Percentiles rank a stretch among this genome's conserved stretches.
Conservation (phyloP, 2,888 invertebrate species). For the Caenorhabditis imperialis region DNA sequence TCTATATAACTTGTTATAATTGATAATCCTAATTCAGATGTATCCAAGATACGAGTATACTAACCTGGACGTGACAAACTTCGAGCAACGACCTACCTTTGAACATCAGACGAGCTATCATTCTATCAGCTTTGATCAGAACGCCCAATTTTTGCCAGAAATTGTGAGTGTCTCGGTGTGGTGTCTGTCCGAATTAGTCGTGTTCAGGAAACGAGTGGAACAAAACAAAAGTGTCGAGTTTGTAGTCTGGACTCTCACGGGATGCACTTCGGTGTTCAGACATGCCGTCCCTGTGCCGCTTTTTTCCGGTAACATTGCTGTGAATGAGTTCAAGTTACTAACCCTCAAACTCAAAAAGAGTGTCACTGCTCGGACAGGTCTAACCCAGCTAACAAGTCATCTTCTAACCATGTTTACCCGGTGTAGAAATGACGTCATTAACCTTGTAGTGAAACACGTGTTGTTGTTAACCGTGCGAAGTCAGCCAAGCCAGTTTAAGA, state of each 20-base stretch:
- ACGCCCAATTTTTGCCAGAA: slow-evolving; percentile 20
- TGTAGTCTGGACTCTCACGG: slow-evolving; percentile 41
- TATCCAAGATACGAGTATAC: slow-evolving; percentile 43
- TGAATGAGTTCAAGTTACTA: too few relatives aligned
- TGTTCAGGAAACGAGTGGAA: not conserved
- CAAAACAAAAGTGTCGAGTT: slow-evolving; percentile 36
- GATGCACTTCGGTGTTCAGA: slow-evolving; percentile 48
- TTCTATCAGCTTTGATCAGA: slow-evolving; percentile 8
- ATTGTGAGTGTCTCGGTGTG: slow-evolving; percentile 8
- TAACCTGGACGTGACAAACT: slow-evolving; percentile 29
- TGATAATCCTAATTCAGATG: slow-evolving; percentile 22
- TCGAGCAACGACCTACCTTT: slow-evolving; percentile 12
- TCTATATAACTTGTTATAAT: too few relatives aligned
- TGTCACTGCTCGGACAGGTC: too few relatives aligned
- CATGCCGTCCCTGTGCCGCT: slow-evolving; percentile 49
- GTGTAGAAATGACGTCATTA: too few relatives aligned
- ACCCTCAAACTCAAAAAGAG: too few relatives aligned
- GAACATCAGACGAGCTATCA: slow-evolving; percentile 17
- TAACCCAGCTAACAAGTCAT: too few relatives aligned
- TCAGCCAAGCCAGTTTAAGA: too few relatives aligned
- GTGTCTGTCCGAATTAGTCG: not conserved
- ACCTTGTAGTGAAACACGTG: too few relatives aligned
- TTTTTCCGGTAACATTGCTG: slow-evolving; percentile 47
- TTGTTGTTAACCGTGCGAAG: too few relatives aligned
- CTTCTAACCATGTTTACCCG: too few relatives aligned